phyloP scores from a whole-genome alignment of 2,113 vertebrate species.

The Microtus richardsoni region DNA sequence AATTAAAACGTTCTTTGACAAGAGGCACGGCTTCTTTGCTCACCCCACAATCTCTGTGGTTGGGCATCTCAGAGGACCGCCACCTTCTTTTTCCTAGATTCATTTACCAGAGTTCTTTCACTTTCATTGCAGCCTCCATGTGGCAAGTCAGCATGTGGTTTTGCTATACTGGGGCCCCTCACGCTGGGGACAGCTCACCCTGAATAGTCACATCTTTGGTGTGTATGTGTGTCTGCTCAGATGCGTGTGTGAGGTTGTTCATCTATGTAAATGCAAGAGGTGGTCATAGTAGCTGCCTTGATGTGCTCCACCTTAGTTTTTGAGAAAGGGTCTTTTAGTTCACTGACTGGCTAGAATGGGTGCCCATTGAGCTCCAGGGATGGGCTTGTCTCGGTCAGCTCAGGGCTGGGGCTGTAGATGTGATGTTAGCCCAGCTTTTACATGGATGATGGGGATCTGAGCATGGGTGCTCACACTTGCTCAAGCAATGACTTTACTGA shows the following conservation, averaged over 20 bases:
- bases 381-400: neutral
- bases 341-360: neutral
- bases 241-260: neutral
- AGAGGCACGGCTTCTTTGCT: neutral
- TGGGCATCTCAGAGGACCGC: neutral
- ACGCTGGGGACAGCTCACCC: neutral
- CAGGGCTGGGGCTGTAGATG: neutral
- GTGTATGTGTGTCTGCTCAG: neutral
- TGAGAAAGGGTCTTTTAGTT: neutral
- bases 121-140: neutral
- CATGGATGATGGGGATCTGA: neutral
- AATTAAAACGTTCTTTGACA: conserved; percentile 18
- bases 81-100: neutral
- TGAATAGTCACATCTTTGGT: neutral
- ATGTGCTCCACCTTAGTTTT: neutral
- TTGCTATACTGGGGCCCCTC: neutral
- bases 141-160: neutral
- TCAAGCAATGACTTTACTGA: neutral
- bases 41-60: neutral
- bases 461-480: neutral
- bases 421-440: neutral
- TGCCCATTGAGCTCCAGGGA: neutral
- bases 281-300: neutral
- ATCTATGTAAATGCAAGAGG: neutral
- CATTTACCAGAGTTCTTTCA: neutral